phyloP scores from a whole-genome alignment of 2,113 vertebrate species.

The Spilogale gracilis region DNA sequence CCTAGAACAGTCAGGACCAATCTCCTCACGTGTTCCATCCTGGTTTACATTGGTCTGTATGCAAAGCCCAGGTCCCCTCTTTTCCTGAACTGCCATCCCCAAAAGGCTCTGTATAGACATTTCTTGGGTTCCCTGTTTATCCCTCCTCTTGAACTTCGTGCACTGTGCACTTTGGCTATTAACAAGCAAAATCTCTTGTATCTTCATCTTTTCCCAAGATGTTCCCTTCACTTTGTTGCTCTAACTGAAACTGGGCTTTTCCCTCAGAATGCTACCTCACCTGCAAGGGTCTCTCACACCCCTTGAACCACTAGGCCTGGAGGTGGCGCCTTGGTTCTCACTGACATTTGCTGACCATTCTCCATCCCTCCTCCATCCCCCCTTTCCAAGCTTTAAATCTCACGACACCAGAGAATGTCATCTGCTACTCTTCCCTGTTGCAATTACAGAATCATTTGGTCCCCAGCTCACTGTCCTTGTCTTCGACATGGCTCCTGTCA shows the following conservation, averaged over 20 bases:
- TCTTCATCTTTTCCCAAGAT: not conserved
- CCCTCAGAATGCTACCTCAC: not conserved
- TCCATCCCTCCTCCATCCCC: not conserved
- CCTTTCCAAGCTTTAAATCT: not conserved
- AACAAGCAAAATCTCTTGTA: not conserved
- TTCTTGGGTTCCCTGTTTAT: not conserved
- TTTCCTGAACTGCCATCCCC: not conserved
- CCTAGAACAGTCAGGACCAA: no score
- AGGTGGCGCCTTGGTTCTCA: not conserved
- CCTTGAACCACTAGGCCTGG: not conserved
- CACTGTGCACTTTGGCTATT: not conserved
- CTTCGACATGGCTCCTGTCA: not conserved
- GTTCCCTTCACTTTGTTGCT: not conserved
- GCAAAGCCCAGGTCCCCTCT: no score
- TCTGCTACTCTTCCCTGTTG: no score
- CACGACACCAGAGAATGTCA: no score
- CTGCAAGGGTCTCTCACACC: not conserved
- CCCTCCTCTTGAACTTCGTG: not conserved
- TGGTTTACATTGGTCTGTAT: accelerated
- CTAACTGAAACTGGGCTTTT: not conserved
- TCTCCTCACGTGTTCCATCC: not conserved
- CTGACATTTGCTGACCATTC: not conserved
- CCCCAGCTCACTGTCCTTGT: not conserved
- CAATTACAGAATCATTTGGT: not conserved
- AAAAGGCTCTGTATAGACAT: not conserved